These are phyloP conservation scores for Drosophila limbata DNA, from an alignment of 2,888 invertebrate species.

Conservation along the genomic window DNA sequence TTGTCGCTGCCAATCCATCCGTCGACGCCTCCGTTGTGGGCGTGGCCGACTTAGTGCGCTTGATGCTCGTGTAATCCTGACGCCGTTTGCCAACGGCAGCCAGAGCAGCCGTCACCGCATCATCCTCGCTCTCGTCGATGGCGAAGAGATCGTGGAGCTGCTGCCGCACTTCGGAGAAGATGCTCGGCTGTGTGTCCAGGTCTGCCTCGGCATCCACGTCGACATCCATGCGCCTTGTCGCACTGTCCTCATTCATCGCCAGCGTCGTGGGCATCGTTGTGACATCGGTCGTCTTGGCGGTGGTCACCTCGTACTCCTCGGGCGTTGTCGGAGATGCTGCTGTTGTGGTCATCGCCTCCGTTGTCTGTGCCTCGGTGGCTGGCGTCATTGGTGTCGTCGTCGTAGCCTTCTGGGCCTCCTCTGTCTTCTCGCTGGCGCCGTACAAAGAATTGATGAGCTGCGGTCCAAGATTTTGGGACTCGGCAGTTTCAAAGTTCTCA, in stretches of 20 bases:
- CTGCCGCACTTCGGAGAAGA: conserved; percentile 84
- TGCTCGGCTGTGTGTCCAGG: conserved; percentile 83
- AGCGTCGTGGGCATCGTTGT: conserved; percentile 66
- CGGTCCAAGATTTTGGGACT: conserved; percentile 91
- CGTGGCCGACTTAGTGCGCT: conserved; percentile 76
- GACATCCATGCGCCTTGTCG: conserved; percentile 82
- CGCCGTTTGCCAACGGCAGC: conserved; percentile 80
- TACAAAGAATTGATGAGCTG: conserved; percentile 85
- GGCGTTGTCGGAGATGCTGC: conserved; percentile 76
- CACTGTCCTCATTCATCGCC: conserved; percentile 68
- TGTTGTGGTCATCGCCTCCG: conserved; percentile 82
- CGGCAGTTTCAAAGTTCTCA: conserved; percentile 92
- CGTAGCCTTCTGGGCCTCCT: conserved; percentile 52
- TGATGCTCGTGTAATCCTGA: conserved; percentile 84
- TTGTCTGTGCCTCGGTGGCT: conserved; percentile 35
- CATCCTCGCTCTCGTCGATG: conserved; percentile 79
- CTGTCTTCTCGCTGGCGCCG: conserved; percentile 83
- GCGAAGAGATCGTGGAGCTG: conserved; percentile 84
- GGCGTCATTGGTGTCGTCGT: conserved; percentile 60
- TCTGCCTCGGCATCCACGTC: conserved; percentile 84
- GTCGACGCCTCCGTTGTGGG: conserved; percentile 54
- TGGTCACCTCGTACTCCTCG: conserved; percentile 70
- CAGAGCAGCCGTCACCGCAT: conserved; percentile 74
- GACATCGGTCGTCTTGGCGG: conserved; percentile 50
- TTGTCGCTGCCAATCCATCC: conserved; percentile 48